phyloP scores from a whole-genome alignment of 2,888 invertebrate species.

The Salpingus planirostris region DNA sequence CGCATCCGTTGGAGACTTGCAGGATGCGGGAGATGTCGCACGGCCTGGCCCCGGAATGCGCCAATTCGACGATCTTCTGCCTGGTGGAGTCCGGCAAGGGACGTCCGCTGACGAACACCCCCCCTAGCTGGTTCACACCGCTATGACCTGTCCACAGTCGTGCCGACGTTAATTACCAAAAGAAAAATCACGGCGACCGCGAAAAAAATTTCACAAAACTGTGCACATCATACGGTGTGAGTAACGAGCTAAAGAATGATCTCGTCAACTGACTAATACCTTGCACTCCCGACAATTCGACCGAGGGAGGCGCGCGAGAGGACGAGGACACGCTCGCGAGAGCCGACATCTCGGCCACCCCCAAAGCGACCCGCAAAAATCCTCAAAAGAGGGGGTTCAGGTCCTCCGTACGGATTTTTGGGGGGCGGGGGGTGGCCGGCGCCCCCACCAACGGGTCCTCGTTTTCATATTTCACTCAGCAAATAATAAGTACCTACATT shows the following conservation, averaged over 20 bases:
- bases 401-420: no score
- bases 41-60: constrained; percentile 94
- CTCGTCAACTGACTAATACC: constrained; percentile 41
- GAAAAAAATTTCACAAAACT: constrained; percentile 19
- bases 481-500: no score
- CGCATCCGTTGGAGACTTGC: constrained; percentile 98
- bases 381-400: no score
- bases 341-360: neutral
- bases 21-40: constrained; percentile 98
- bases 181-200: no score
- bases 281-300: no score
- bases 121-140: constrained; percentile 98
- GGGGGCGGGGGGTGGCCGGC: no score
- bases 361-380: no score
- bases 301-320: no score
- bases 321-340: constrained; percentile 29
- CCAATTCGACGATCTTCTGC: constrained; percentile 97
- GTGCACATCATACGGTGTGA: constrained; percentile 42
- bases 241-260: constrained; percentile 43
- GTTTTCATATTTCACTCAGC: no score
- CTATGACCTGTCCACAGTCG: constrained; percentile 79
- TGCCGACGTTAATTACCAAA: constrained; percentile 41
- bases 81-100: constrained; percentile 96
- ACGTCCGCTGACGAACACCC: constrained; percentile 97
- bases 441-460: no score